Percentiles rank a stretch among this genome's conserved stretches.
Evolutionary conservation across 2,888 invertebrate genomes (phyloP).

Genomic region (Drosophila mimica): DNA sequence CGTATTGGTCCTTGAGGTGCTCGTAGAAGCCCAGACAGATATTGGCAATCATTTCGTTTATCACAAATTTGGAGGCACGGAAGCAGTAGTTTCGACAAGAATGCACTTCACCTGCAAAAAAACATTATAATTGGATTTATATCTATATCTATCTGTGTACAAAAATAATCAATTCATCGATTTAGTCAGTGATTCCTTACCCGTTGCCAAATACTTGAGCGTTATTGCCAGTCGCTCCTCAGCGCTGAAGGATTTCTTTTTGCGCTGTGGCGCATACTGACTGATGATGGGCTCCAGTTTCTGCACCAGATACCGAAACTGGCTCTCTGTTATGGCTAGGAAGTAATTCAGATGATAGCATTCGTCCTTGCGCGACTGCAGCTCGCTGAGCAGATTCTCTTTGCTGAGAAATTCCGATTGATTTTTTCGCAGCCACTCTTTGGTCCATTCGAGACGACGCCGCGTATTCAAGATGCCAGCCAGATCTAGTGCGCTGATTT

Average conservation of each 20-base stretch:
- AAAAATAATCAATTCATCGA: background rate
- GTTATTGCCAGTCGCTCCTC: conserved; percentile 84
- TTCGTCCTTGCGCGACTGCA: conserved; percentile 83
- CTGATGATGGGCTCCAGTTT: conserved; percentile 83
- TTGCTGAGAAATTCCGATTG: conserved; percentile 83
- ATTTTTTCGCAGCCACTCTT: conserved; percentile 83
- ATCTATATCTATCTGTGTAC: background rate
- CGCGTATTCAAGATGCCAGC: conserved; percentile 83
- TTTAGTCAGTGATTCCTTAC: conserved; percentile 61
- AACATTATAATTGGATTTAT: conserved; percentile 9
- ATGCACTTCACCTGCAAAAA: conserved; percentile 82
- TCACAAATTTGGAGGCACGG: conserved; percentile 84
- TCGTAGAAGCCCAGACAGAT: conserved; percentile 84
- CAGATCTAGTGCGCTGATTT: conserved; percentile 78
- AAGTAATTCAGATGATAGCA: conserved; percentile 83
- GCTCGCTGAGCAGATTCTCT: conserved; percentile 82
- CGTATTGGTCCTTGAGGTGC: conserved; percentile 83
- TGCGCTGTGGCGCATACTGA: conserved; percentile 83
- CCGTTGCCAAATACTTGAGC: conserved; percentile 84
- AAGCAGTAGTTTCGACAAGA: conserved; percentile 84
- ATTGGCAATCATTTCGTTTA: conserved; percentile 84
- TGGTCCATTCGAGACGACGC: conserved; percentile 83
- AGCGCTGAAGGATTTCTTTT: conserved; percentile 83
- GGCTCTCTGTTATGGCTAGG: conserved; percentile 84
- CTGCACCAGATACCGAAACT: conserved; percentile 83